Base-by-base conservation (phyloP, 2,797 vertebrate species). In the Enteromius mattozi region DNA sequence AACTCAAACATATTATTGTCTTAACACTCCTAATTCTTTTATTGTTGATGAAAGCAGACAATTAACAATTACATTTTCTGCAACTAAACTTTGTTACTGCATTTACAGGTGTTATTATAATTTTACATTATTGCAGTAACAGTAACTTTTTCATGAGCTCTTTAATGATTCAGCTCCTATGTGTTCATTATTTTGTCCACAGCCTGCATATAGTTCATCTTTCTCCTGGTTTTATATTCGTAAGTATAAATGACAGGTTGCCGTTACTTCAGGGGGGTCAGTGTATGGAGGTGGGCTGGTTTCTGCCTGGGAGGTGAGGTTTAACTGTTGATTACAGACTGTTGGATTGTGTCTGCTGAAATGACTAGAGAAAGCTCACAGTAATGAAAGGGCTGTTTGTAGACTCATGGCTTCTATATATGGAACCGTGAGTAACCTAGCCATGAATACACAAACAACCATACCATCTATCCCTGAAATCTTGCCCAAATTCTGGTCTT, bases 241-340 rank as follows among this genome's bases (percentile, higher is more conserved):
- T 71, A 37, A 17, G 45, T 13, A 56, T 63, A 45, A 81, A 68
- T 78, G 49, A 17, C 49, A 51, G 78, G 42, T 24, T 80, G 80
- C 42, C n/a, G 16, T 72, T 81, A n/a, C 49, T 78, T 85, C 66
- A 80, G 72, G 56, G 72, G 80, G 71, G 77, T 88, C 61, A 56
- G 75, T 88, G 81, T 86, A 85, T 81, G 86, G 80, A 82, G 80
- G 86, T 86, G 86, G 78, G 79, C 82, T 87, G 70, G 80, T 78
- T 83, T 79, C 87, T 85, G 88, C 54, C 85, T 87, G 90, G 90
- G 88, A 91, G 85, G 89, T 88, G 89, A 88, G 82, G 87, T 87
- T 90, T 81, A 86, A 79, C 82, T 83, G 78, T 77, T 89, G 89
- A 91, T 91, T 90, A 91, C 86, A 91, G 90, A 86, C 86, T 78